phyloP scores from a whole-genome alignment of 2,888 invertebrate species.

The Amphimallon solstitiale region DNA sequence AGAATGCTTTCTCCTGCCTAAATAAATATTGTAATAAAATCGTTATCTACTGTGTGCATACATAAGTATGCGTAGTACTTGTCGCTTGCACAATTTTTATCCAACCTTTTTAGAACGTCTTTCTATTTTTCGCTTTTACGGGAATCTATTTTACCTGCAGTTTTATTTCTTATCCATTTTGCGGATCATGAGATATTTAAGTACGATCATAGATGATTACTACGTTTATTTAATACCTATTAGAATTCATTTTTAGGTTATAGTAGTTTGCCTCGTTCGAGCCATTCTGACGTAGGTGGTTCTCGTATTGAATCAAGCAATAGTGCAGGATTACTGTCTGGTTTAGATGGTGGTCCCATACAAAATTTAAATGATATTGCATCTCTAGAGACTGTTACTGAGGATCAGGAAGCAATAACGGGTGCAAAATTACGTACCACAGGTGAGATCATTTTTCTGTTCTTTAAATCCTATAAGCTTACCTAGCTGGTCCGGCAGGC shows the following conservation, averaged over 20 bases:
- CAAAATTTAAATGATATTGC: slow-evolving; percentile 60
- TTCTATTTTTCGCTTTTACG: too few species aligned
- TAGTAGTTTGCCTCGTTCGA: slow-evolving; percentile 85
- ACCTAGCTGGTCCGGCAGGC: too few species aligned
- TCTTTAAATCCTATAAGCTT: background rate
- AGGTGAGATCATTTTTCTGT: slow-evolving; percentile 50
- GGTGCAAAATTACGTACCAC: slow-evolving; percentile 58
- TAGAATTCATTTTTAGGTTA: slow-evolving; percentile 69
- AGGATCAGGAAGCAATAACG: slow-evolving; percentile 71
- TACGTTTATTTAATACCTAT: background rate
- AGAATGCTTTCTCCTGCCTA: too few species aligned
- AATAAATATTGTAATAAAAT: too few species aligned
- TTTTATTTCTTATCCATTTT: too few species aligned
- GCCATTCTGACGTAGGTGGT: slow-evolving; percentile 74
- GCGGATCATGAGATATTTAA: too few species aligned
- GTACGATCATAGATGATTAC: too few species aligned
- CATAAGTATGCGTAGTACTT: too few species aligned
- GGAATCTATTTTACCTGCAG: too few species aligned
- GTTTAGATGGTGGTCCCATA: slow-evolving; percentile 57
- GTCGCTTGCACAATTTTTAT: too few species aligned
- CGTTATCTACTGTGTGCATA: too few species aligned
- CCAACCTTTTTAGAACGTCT: too few species aligned
- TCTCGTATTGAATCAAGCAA: slow-evolving; percentile 61
- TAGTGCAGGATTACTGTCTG: slow-evolving; percentile 59
- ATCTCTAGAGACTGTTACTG: slow-evolving; percentile 74